Evolutionary conservation across 2,888 invertebrate species (phyloP).

Genomic region (Nomada ferruginata): DNA sequence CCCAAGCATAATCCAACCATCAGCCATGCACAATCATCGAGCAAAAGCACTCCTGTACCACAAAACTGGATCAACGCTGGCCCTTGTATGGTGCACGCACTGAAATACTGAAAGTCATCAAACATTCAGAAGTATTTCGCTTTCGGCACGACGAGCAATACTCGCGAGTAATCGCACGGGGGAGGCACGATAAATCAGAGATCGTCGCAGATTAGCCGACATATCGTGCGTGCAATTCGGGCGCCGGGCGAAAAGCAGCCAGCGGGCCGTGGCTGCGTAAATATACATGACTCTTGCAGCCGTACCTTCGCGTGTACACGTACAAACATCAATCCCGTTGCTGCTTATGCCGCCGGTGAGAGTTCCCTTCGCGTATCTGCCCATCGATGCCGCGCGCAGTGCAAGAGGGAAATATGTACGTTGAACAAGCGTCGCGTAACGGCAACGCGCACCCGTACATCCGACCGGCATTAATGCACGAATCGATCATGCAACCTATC

Average conservation of each 20-base stretch:
- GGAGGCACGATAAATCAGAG: conserved; percentile 56
- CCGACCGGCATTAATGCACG: conserved; percentile 67
- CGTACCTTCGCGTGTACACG: conserved; percentile 8
- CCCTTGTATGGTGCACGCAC: too few relatives aligned
- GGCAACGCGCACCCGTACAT: conserved; percentile 48
- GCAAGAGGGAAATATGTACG: conserved; percentile 59
- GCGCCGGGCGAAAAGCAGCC: conserved; percentile 33
- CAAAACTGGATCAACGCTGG: not conserved
- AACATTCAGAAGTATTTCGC: not conserved
- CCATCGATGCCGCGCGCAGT: conserved; percentile 62
- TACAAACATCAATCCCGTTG: conserved; percentile 61
- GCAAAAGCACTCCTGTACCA: not conserved
- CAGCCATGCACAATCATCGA: too few relatives aligned
- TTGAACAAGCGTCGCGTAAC: conserved; percentile 42
- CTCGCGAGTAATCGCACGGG: not conserved
- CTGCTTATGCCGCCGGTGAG: conserved; percentile 53
- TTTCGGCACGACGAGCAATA: not conserved
- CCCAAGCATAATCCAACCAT: too few relatives aligned
- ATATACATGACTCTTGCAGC: conserved; percentile 55
- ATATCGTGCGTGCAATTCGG: conserved; percentile 41
- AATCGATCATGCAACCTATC: conserved; percentile 72
- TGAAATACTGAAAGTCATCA: not conserved
- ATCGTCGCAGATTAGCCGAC: conserved; percentile 50
- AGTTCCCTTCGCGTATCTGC: conserved; percentile 51
- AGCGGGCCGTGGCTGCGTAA: conserved; percentile 50